These are phyloP conservation scores for Echinometra lucunter DNA, from an alignment of 53 echinoderm and acorn worm genomes.

Conservation along the genomic window DNA sequence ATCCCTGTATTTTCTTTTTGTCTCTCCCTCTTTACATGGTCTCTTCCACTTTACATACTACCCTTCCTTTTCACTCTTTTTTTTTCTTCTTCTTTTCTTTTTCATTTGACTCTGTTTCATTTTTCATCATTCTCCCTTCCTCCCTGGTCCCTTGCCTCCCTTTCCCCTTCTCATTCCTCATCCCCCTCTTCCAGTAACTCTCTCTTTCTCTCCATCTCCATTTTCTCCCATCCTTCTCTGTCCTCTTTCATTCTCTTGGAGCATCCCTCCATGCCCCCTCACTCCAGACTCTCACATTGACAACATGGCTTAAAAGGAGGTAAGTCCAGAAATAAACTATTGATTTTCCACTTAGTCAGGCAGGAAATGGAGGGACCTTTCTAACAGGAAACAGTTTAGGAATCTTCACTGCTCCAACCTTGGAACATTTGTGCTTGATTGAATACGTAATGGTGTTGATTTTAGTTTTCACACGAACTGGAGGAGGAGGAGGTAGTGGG, in stretches of 20 bases:
- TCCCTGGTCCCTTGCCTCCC: not conserved
- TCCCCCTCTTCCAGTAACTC: not conserved
- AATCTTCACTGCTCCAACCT: not conserved
- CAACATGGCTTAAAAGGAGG: slow-evolving; percentile 15
- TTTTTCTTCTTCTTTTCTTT: no score
- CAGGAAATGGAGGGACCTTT: slow-evolving; percentile 42
- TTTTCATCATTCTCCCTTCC: not conserved
- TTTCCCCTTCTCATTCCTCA: not conserved
- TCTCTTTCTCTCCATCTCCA: not conserved
- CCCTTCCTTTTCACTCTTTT: no score
- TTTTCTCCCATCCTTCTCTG: not conserved
- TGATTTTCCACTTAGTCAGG: slow-evolving; percentile 34
- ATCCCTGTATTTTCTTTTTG: not conserved
- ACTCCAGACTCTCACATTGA: not conserved
- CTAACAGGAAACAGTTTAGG: slow-evolving; percentile 35
- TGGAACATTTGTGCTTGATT: slow-evolving; percentile 41
- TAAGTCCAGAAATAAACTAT: slow-evolving; percentile 36
- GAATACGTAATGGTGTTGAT: slow-evolving; percentile 36
- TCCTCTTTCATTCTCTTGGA: not conserved
- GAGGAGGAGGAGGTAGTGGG: not conserved
- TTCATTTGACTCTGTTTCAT: no score
- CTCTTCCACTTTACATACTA: not conserved
- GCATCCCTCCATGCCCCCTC: not conserved
- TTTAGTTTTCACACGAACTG: slow-evolving; percentile 24
- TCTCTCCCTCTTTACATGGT: no score